Conservation (phyloP, 2,113 vertebrate species). For the Otocyon megalotis region DNA sequence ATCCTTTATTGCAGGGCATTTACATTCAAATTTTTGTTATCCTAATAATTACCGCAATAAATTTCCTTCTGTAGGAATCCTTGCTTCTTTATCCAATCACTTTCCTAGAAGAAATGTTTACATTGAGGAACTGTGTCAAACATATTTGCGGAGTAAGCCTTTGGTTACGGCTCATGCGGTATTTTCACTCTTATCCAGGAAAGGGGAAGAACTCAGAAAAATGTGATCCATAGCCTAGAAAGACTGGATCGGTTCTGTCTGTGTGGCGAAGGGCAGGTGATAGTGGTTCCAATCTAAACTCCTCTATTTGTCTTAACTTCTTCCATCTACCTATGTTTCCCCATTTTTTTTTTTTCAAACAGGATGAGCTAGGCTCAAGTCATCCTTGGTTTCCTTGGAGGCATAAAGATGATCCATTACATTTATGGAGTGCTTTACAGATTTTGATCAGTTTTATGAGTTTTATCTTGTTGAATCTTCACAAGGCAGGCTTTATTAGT, state of each 20-base stretch:
- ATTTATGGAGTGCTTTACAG: background rate
- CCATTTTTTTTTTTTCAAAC: background rate
- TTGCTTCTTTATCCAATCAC: conserved; percentile 14
- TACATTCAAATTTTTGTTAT: conserved; percentile 62
- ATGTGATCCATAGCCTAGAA: background rate
- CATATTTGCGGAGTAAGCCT: background rate
- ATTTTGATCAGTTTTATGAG: background rate
- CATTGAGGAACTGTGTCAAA: background rate
- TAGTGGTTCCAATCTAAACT: background rate
- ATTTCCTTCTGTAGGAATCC: conserved; percentile 30
- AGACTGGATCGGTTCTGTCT: background rate
- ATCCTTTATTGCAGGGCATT: conserved; percentile 25
- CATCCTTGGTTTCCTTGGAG: background rate
- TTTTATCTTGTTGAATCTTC: background rate
- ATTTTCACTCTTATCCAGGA: background rate
- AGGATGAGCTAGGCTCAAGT: background rate
- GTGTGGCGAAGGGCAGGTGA: background rate
- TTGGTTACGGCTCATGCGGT: background rate
- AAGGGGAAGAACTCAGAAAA: background rate
- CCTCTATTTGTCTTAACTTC: background rate
- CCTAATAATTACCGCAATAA: conserved; percentile 42
- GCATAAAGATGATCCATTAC: background rate
- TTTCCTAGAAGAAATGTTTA: conserved; percentile 40
- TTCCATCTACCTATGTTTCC: background rate
- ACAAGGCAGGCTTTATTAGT: background rate